Evolutionary conservation across 2,888 invertebrate species (phyloP).

Genomic region (Drosophila glabriapex): DNA sequence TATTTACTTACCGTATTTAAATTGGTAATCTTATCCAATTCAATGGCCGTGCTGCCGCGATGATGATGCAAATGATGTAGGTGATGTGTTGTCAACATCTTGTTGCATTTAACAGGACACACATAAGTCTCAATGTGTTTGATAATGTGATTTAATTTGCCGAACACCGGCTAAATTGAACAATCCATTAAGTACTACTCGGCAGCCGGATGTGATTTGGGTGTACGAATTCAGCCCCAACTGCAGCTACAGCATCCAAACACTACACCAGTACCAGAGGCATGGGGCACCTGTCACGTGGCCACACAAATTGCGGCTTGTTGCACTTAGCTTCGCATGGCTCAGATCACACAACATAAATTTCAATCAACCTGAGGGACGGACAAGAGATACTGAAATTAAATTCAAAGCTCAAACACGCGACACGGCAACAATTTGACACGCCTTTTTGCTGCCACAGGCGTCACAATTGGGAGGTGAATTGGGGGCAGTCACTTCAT

Average conservation of each 20-base stretch:
- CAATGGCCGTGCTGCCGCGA: constrained; percentile 84
- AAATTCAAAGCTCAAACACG: constrained; percentile 31
- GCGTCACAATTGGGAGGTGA: neutral
- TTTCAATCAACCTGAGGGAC: constrained; percentile 51
- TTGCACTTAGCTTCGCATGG: constrained; percentile 61
- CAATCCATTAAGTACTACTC: constrained; percentile 59
- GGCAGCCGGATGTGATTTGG: constrained; percentile 24
- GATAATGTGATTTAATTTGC: constrained; percentile 37
- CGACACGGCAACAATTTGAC: constrained; percentile 49
- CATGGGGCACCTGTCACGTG: neutral
- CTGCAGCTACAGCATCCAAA: constrained; percentile 24
- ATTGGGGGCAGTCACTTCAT: constrained; percentile 3
- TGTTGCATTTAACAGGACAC: constrained; percentile 58
- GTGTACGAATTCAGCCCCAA: constrained; percentile 9
- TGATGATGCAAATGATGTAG: constrained; percentile 85
- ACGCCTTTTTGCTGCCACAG: constrained; percentile 32
- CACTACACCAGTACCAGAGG: neutral
- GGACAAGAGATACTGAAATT: constrained; percentile 36
- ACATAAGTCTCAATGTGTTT: constrained; percentile 55
- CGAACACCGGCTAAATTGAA: constrained; percentile 43
- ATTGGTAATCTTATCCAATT: constrained; percentile 85
- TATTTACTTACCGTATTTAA: constrained; percentile 83
- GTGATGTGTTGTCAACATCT: constrained; percentile 85
- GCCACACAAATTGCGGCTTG: constrained; percentile 55
- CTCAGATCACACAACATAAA: constrained; percentile 66